phyloP scores from a whole-genome alignment of 2,797 vertebrate species.

The Cuniculus paca region DNA sequence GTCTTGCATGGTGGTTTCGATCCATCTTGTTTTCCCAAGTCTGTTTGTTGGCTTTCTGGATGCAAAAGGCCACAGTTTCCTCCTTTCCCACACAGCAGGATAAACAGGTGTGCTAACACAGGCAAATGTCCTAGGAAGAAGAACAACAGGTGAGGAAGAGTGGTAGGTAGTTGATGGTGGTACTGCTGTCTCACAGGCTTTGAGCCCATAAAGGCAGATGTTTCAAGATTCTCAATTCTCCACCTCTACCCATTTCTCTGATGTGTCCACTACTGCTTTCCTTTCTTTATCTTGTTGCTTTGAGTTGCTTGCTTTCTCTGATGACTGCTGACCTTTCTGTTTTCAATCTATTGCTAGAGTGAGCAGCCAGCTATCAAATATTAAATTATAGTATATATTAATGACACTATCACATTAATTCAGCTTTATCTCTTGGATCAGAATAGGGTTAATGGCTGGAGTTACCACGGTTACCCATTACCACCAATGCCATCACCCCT shows the following conservation, averaged over 20 bases:
- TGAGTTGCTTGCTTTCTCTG: constrained; percentile 44
- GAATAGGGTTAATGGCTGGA: constrained; percentile 32
- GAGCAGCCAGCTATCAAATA: constrained; percentile 70
- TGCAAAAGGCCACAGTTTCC: not conserved
- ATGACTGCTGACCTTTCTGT: constrained; percentile 36
- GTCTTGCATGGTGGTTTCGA: not conserved
- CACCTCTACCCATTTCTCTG: not conserved
- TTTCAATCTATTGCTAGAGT: constrained; percentile 41
- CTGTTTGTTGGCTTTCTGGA: not conserved
- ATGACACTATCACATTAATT: constrained; percentile 66
- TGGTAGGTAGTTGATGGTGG: not conserved
- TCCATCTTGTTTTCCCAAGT: not conserved
- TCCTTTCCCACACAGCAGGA: not conserved
- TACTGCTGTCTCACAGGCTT: not conserved
- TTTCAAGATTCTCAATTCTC: not conserved
- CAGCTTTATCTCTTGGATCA: constrained; percentile 61
- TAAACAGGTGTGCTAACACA: not conserved
- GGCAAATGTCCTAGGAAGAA: constrained; percentile 19
- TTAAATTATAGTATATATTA: constrained; percentile 75
- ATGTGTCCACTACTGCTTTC: not conserved
- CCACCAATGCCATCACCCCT: not conserved
- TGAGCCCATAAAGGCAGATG: not conserved
- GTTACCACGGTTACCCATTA: not conserved
- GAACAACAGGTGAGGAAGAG: not conserved
- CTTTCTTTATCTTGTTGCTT: not conserved